Evolutionary conservation across 2,888 invertebrate genomes (phyloP).

Genomic region (Dendrolimus pini): DNA sequence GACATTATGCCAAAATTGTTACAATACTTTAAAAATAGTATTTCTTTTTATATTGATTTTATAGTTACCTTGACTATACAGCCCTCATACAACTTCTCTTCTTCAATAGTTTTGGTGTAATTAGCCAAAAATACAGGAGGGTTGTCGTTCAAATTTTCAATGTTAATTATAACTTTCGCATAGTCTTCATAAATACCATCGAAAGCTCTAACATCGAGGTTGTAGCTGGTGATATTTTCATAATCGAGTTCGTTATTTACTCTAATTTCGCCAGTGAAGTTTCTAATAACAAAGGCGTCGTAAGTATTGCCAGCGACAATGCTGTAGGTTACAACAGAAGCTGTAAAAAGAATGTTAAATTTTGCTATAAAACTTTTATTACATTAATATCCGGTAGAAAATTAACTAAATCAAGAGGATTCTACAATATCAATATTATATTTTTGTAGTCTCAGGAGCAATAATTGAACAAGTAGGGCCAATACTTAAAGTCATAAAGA

Average conservation of each 20-base stretch:
- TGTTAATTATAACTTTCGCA: slow-evolving; percentile 88
- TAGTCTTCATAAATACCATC: slow-evolving; percentile 90
- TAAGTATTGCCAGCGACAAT: slow-evolving; percentile 91
- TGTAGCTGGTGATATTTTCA: slow-evolving; percentile 90
- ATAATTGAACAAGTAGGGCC: too few species aligned
- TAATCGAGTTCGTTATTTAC: slow-evolving; percentile 88
- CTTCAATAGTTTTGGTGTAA: slow-evolving; percentile 84
- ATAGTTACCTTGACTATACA: slow-evolving; percentile 80
- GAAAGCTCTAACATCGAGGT: slow-evolving; percentile 87
- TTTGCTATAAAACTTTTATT: background rate
- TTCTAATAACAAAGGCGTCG: slow-evolving; percentile 91
- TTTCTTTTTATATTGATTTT: too few species aligned
- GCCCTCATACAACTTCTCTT: slow-evolving; percentile 82
- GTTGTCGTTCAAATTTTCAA: slow-evolving; percentile 95
- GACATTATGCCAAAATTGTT: too few species aligned
- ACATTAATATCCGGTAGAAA: too few species aligned
- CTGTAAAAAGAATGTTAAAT: slow-evolving; percentile 41
- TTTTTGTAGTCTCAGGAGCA: too few species aligned
- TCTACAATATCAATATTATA: too few species aligned
- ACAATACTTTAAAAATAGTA: too few species aligned
- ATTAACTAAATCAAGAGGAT: too few species aligned
- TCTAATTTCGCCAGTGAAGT: slow-evolving; percentile 89
- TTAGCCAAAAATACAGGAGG: slow-evolving; percentile 88
- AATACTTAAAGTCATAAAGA: too few species aligned
- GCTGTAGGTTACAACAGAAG: slow-evolving; percentile 90